A percentile compares a stretch with the other conserved stretches of the same genome.
Evolutionary conservation across 2,888 invertebrate genomes (phyloP).

Genomic region (Hermaeophaga mercurialis): DNA sequence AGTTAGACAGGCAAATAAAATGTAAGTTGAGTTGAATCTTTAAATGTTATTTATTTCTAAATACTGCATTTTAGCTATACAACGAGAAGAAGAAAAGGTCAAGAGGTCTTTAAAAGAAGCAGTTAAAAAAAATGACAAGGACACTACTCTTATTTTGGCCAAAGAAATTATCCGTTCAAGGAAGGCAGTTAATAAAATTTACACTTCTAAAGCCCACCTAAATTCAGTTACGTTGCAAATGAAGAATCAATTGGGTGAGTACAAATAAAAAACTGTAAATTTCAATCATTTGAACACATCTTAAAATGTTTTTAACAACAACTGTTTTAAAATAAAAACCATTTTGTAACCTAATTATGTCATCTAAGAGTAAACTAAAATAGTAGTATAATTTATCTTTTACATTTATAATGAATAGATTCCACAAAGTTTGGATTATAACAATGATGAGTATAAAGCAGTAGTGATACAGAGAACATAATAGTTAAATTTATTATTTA

Average conservation of each 20-base stretch:
- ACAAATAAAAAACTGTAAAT: not conserved
- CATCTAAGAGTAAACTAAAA: too few relatives aligned
- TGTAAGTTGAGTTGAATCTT: constrained; percentile 61
- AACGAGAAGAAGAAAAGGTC: constrained; percentile 96
- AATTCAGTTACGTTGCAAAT: constrained; percentile 96
- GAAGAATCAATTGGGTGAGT: constrained; percentile 92
- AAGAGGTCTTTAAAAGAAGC: constrained; percentile 93
- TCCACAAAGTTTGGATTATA: too few relatives aligned
- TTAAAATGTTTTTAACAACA: too few relatives aligned
- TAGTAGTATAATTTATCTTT: too few relatives aligned
- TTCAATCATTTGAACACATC: too few relatives aligned
- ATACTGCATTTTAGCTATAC: constrained; percentile 70
- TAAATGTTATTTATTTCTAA: too few relatives aligned
- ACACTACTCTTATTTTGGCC: constrained; percentile 90
- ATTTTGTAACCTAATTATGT: too few relatives aligned
- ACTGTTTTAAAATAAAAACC: too few relatives aligned
- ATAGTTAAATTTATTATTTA: constrained; percentile 11
- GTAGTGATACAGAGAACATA: too few relatives aligned
- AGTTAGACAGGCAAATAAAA: constrained; percentile 92
- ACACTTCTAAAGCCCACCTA: constrained; percentile 95
- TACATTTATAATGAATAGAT: too few relatives aligned
- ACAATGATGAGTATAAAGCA: too few relatives aligned
- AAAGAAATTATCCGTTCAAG: constrained; percentile 89
- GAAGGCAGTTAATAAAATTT: constrained; percentile 87
- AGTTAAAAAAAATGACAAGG: constrained; percentile 92